A percentile compares a stretch with the other conserved stretches of the same genome.
phyloP scores from a whole-genome alignment of 2,888 invertebrate genomes.

The Lasioglossum leucozonium region DNA sequence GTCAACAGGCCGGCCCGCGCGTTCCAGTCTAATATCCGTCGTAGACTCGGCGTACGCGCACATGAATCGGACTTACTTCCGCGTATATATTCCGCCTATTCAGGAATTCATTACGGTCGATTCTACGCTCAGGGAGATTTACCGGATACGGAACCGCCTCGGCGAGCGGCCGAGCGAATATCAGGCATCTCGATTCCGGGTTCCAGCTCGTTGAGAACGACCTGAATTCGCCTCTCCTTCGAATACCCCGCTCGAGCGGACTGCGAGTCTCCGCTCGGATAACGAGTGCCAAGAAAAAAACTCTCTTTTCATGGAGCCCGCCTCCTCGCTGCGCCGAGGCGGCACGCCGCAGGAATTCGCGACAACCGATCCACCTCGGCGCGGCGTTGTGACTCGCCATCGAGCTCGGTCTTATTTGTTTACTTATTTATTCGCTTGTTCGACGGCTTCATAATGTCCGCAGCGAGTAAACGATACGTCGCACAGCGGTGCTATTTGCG shows the following conservation, averaged over 20 bases:
- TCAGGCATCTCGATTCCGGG: slow-evolving; percentile 66
- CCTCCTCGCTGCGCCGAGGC: neutral
- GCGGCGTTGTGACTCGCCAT: neutral
- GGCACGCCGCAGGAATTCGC: slow-evolving; percentile 32
- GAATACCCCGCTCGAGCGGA: slow-evolving; percentile 24
- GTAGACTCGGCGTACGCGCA: slow-evolving; percentile 30
- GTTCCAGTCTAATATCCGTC: slow-evolving; percentile 59
- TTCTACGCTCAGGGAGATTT: slow-evolving; percentile 71
- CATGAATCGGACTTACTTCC: slow-evolving; percentile 71
- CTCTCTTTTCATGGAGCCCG: slow-evolving; percentile 41
- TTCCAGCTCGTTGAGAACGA: slow-evolving; percentile 59
- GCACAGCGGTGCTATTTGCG: neutral
- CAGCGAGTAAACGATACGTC: neutral
- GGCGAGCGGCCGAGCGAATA: slow-evolving; percentile 52
- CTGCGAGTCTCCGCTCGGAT: slow-evolving; percentile 33
- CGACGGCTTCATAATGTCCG: neutral
- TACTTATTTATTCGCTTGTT: neutral
- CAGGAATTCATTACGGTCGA: slow-evolving; percentile 78
- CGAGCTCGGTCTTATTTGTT: neutral
- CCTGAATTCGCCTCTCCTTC: slow-evolving; percentile 54
- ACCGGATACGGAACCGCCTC: slow-evolving; percentile 67
- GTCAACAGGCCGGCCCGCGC: slow-evolving; percentile 48
- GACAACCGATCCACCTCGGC: neutral
- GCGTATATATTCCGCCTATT: slow-evolving; percentile 71
- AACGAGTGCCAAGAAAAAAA: slow-evolving; percentile 61